Base-by-base conservation (phyloP, 2,797 vertebrate genomes). In the Poecilia wingei region DNA sequence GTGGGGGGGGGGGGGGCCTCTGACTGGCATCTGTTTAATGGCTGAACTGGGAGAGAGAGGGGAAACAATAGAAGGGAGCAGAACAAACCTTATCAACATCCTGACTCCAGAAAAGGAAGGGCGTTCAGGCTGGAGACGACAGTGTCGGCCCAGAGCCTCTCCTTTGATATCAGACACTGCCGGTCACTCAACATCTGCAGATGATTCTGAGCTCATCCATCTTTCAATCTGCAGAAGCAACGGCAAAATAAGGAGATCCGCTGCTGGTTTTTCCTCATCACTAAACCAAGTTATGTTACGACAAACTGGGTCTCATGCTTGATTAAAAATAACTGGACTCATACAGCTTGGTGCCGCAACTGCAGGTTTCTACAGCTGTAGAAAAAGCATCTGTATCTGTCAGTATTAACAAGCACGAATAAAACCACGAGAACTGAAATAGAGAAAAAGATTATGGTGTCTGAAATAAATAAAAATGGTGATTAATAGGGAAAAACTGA, bases 31-130 rank as follows among this genome's bases (percentile, higher is more conserved):
- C 75, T 1, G 14, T 74, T 78, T 78, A 74, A 22, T 76, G 78
- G 77, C 75, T 77, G 71, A 51, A 31, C 80, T 81, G 49, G 75
- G 81, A 87, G 79, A 92, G 90, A 87, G 75, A 7, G 33, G 51
- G 91, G 89, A 94, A 95, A 95, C 94, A 95, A 95, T 94, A 83
- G 91, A 84, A 87, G 82, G 85, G 81, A 64, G 12, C 36, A 70
- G 3, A 83, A 89, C 87, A 78, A 81, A 74, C 72, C 83, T 88
- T 79, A 87, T 93, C 91, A 92, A 93, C 93, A 94, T 88, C 83
- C 86, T 85, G 69, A 85, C 94, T 93, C 89, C 92, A 87, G 90
- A 47, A 69, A 45, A 69, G 66, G 82, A 53, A 91, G 92, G 93
- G 92, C 82, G 92, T 91, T 91, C 91, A 20, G 47, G 43, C 76